These are phyloP conservation scores for Philaenus spumarius DNA, from an alignment of 1,140 invertebrate genomes.

Conservation along the genomic window DNA sequence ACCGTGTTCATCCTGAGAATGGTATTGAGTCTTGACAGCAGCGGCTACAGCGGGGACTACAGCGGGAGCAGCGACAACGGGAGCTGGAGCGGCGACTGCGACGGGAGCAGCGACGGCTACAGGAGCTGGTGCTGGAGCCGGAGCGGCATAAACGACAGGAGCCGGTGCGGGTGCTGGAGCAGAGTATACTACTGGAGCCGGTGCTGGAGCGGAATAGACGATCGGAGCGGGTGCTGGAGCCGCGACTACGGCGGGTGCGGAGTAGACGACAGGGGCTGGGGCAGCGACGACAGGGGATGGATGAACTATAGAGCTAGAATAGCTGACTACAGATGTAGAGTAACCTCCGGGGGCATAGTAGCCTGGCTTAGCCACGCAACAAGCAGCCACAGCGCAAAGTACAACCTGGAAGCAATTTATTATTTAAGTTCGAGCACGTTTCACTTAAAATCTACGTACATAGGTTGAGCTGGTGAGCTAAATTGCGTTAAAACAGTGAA, in stretches of 20 bases:
- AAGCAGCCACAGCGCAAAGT: slow-evolving; percentile 31
- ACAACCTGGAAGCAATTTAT: slow-evolving; percentile 33
- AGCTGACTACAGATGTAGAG: slow-evolving; percentile 21
- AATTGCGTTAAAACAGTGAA: too few species aligned
- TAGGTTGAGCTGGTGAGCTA: too few species aligned
- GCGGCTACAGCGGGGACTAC: slow-evolving; percentile 31
- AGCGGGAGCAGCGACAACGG: slow-evolving; percentile 13
- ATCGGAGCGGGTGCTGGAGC: slow-evolving; percentile 12
- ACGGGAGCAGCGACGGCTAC: slow-evolving; percentile 16
- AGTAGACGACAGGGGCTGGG: slow-evolving; percentile 36
- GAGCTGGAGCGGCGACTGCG: slow-evolving; percentile 17
- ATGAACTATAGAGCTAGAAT: too few species aligned
- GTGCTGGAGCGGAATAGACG: slow-evolving; percentile 16
- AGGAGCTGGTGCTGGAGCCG: slow-evolving; percentile 13
- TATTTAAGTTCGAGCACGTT: too few species aligned
- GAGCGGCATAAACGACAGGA: background rate
- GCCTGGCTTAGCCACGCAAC: slow-evolving; percentile 24
- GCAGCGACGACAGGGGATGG: slow-evolving; percentile 4
- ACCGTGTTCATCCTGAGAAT: slow-evolving; percentile 49
- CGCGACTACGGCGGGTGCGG: slow-evolving; percentile 31
- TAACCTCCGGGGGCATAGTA: slow-evolving; percentile 28
- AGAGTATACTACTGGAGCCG: slow-evolving; percentile 28
- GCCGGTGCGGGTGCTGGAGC: slow-evolving; percentile 19
- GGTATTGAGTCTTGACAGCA: slow-evolving; percentile 43
- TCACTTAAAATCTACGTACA: too few species aligned